Evolutionary conservation across 2,113 vertebrate genomes (phyloP), one percentile per base, ranked within the genome.

Genomic region (Zapus hudsonius): DNA sequence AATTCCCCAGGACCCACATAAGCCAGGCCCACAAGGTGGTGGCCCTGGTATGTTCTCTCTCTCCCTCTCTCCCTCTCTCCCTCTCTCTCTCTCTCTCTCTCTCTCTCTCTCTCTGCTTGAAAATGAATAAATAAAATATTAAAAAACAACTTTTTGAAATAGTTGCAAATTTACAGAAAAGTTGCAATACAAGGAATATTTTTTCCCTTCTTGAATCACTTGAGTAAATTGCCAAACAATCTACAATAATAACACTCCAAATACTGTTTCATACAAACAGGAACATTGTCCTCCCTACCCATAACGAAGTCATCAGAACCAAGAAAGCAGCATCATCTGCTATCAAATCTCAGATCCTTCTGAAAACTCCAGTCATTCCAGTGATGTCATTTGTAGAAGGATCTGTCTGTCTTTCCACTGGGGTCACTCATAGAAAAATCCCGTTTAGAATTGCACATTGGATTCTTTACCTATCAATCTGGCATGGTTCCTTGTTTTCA

Each of bases 111-210:
- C n/a, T n/a, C n/a, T n/a, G n/a, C n/a, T n/a, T n/a, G n/a, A n/a
- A n/a, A n/a, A n/a, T n/a, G n/a, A n/a, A n/a, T n/a, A n/a, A n/a
- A n/a, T n/a, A n/a, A n/a, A n/a, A n/a, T n/a, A n/a, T n/a, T n/a
- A n/a, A n/a, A n/a, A n/a, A n/a, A n/a, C n/a, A n/a, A n/a, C n/a
- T 23, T 42, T 67, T 70, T 61, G 20, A 72, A 66, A 66, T 75
- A 67, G 61, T 94, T 87, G 25, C 2, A 81, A 55, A 44, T 87
- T 75, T 94, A 42, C 42, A 63, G 70, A 61, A 81, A 70, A 78
- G 57, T 87, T 87, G 76, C 3, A 79, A 12, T 75, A n/a, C 20
- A 80, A 83, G 94, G 64, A 93, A 36, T 13, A 29, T 61, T 57
- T 55, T 57, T 42, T 6, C 11, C 17, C 10, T 9, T 52, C 19